Percentiles rank a stretch among this genome's conserved stretches.
Conservation (phyloP, 2,113 vertebrate species). For the Thermophis baileyi region DNA sequence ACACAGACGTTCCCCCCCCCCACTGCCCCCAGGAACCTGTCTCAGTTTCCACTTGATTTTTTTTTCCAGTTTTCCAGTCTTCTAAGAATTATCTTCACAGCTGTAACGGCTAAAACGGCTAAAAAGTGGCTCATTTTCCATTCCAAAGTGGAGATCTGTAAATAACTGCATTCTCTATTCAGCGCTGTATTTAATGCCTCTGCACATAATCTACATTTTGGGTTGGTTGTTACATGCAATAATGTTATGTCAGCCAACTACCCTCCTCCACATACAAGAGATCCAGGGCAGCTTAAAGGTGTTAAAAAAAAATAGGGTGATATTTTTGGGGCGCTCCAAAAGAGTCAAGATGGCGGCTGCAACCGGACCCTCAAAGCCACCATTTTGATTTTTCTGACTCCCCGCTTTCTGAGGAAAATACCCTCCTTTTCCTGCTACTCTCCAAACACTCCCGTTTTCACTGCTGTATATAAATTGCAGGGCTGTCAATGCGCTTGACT, state of each 20-base stretch:
- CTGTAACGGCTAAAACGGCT: not conserved
- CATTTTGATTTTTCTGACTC: not conserved
- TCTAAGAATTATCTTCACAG: not conserved
- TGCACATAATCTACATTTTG: not conserved
- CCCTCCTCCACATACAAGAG: not conserved
- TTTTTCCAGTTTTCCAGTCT: not conserved
- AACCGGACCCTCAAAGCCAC: not conserved
- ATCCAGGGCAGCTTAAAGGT: not conserved
- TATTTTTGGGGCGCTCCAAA: not conserved
- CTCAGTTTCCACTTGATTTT: not conserved
- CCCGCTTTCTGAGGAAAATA: not conserved
- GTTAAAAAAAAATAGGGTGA: not conserved
- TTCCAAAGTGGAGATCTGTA: not conserved
- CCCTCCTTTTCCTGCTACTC: not conserved
- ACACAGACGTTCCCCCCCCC: not conserved
- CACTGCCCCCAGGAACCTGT: not conserved
- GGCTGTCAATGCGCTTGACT: not conserved
- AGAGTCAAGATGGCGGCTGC: not conserved
- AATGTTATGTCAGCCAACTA: not conserved
- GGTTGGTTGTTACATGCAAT: not conserved
- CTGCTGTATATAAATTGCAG: not conserved
- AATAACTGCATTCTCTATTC: not conserved
- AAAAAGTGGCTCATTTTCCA: not conserved
- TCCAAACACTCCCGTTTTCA: not conserved
- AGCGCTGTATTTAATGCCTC: not conserved